Base-by-base conservation (phyloP, 1,140 invertebrate species). In the Psix sp. region DNA sequence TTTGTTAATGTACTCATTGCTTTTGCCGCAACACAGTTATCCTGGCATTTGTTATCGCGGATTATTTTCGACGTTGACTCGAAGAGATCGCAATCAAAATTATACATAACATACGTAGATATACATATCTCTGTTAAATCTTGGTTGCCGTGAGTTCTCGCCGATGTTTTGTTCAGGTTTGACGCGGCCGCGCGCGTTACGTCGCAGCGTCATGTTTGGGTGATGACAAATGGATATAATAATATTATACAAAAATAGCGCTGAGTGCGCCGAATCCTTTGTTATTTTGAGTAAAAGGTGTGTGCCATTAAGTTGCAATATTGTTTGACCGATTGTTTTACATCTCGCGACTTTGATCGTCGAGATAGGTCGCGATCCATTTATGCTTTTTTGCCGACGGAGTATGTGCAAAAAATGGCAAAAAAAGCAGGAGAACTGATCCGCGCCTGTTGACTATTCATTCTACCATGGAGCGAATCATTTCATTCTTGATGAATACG, bases 1-100 rank as follows among this genome's bases (percentile, higher is more conserved):
- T 56, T 66, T 79, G 75, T 81, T 76, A 76, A 77, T 79, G 76
- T 70, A 63, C 10, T 24, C 43, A 45, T 66, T 36, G 49, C 51
- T 66, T 35, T 40, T 59, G 49, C 43, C 43, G 59, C 29, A 48
- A 45, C 36, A 60, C 56, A 48, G 52, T 45, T 59, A 70, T 46
- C 29, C 15, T 13, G 21, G 43, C 46, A 42, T 56, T 60, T 62
- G 67, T 62, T 62, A 38, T 35, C 17, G 20, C 56, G 14, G 45
- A 51, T 71, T 60, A 71, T 20, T 71, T 56, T 70, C 10, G 5
- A 39, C 20, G 1, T 42, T 49, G 49, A 24, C 29, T 36, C 36
- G 24, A 59, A 39, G 66, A 60, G 66, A 70, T 62, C 56, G 66
- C 62, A 62, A 70, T 70, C 56, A 70, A 71, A 71, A 62, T 56